phyloP scores from a whole-genome alignment of 2,797 vertebrate genomes.

The Leptatherina wallacei region DNA sequence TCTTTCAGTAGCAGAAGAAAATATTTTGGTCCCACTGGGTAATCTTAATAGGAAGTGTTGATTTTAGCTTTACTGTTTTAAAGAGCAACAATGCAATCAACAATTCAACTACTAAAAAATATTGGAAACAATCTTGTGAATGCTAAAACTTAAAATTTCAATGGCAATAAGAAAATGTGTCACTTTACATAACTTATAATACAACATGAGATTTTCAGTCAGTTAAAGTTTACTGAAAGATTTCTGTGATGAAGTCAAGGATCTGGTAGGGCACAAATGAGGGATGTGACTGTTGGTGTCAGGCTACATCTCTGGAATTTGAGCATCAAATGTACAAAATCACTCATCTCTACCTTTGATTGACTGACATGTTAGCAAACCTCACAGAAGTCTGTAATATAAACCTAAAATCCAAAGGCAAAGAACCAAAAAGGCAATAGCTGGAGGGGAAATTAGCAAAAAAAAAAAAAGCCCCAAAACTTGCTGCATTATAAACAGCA shows the following conservation, averaged over 20 bases:
- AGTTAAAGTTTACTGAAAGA: slow-evolving; percentile 11
- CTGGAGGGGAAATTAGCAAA: slow-evolving; percentile 22
- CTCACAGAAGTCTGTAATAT: slow-evolving; percentile 30
- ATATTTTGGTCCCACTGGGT: slow-evolving; percentile 50
- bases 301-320: slow-evolving; percentile 27
- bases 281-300: slow-evolving; percentile 11
- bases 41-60: slow-evolving; percentile 6
- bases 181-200: slow-evolving; percentile 15
- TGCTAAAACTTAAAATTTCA: slow-evolving; percentile 10
- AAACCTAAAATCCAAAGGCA: slow-evolving; percentile 57
- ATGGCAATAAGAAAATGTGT: slow-evolving; percentile 5
- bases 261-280: slow-evolving; percentile 8
- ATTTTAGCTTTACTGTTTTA: slow-evolving; percentile 7
- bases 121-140: slow-evolving; percentile 5
- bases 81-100: slow-evolving; percentile 13
- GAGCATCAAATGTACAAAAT: slow-evolving; percentile 29
- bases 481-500: slow-evolving; percentile 5
- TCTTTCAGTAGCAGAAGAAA: slow-evolving; percentile 3
- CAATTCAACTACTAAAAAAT: slow-evolving; percentile 13
- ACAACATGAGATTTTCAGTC: slow-evolving; percentile 18
- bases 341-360: neutral
- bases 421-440: slow-evolving; percentile 61
- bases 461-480: slow-evolving; percentile 1
- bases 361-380: slow-evolving; percentile 12
- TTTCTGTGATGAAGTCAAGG: slow-evolving; percentile 16